These are phyloP conservation scores for Contarinia nasturtii DNA, from an alignment of 1,140 invertebrate genomes.

Conservation along the genomic window DNA sequence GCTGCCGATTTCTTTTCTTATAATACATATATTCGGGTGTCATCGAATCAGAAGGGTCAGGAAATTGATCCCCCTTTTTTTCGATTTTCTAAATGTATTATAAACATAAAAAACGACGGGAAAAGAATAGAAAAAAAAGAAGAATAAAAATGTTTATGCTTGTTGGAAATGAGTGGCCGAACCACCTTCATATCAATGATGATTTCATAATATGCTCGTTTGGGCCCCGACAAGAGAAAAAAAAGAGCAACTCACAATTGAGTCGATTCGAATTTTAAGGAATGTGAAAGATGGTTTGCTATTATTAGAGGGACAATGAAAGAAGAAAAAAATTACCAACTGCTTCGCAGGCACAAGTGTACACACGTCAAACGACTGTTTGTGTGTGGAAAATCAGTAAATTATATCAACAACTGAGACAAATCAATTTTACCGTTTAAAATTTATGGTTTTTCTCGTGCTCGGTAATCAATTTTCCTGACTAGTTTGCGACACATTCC, in stretches of 20 bases:
- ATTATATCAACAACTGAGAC: background rate
- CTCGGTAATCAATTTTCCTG: too few relatives aligned
- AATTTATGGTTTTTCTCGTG: background rate
- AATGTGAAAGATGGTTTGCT: background rate
- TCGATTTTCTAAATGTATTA: too few relatives aligned
- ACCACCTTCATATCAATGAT: background rate
- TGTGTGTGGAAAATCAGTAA: background rate
- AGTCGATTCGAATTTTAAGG: background rate
- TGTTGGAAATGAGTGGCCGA: too few relatives aligned
- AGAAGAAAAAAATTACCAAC: too few relatives aligned
- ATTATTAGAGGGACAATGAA: too few relatives aligned
- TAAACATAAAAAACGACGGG: background rate
- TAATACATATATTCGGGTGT: background rate
- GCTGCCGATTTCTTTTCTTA: background rate
- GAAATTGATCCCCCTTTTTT: background rate
- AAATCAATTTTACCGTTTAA: constrained; percentile 1
- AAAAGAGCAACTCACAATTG: background rate
- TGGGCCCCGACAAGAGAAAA: background rate
- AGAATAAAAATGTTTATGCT: too few relatives aligned
- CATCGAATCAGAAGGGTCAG: background rate
- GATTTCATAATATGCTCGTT: background rate
- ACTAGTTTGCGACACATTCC: too few relatives aligned
- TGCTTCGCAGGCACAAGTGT: too few relatives aligned
- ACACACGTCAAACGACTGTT: too few relatives aligned
- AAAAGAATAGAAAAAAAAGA: background rate